Conservation (phyloP, 2,888 invertebrate species). For the Cryptus armator region DNA sequence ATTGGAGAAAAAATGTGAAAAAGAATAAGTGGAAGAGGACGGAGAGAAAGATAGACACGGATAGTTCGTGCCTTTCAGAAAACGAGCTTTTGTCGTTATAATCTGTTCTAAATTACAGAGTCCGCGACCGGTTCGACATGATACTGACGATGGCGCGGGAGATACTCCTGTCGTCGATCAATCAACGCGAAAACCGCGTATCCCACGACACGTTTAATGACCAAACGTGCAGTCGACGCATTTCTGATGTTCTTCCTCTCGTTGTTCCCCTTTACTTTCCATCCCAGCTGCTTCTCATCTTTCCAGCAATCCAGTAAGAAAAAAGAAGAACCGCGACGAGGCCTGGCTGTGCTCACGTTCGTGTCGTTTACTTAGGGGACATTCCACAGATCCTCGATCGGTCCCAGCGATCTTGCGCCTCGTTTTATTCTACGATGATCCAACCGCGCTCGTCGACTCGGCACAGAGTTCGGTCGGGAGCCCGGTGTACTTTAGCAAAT, state of each 20-base stretch:
- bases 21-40: background rate
- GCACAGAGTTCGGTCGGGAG: background rate
- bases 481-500: slow-evolving; percentile 2
- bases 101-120: background rate
- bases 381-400: slow-evolving; percentile 35
- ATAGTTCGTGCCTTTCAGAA: slow-evolving; percentile 7
- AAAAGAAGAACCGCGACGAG: slow-evolving; percentile 24
- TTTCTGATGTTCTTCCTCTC: slow-evolving; percentile 12
- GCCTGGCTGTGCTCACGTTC: slow-evolving; percentile 18
- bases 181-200: slow-evolving; percentile 39
- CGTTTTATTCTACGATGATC: background rate
- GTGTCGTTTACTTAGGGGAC: slow-evolving; percentile 47
- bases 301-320: background rate
- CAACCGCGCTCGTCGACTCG: background rate
- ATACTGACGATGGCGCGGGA: slow-evolving; percentile 23
- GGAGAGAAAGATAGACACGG: background rate
- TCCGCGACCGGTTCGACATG: slow-evolving; percentile 29
- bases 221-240: slow-evolving; percentile 29
- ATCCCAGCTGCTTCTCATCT: slow-evolving; percentile 7
- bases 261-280: background rate
- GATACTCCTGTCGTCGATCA: slow-evolving; percentile 33
- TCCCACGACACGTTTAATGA: slow-evolving; percentile 42
- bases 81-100: slow-evolving; percentile 16
- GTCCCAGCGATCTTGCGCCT: slow-evolving; percentile 13
- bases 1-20: slow-evolving; percentile 7